These are phyloP conservation scores for Gracilinanus agilis DNA, from an alignment of 2,113 vertebrate species.

Conservation along the genomic window DNA sequence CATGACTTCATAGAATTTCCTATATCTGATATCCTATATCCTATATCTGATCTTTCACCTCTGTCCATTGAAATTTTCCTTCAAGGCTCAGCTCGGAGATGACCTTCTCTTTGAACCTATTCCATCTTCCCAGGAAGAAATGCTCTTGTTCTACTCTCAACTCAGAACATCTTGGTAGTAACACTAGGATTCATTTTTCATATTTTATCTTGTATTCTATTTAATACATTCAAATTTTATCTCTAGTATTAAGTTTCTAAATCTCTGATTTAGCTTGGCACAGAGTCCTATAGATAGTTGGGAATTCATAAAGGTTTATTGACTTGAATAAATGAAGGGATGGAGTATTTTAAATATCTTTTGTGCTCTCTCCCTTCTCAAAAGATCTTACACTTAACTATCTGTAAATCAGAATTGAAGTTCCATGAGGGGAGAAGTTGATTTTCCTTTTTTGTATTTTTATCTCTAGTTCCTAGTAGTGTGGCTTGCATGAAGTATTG, in stretches of 20 bases:
- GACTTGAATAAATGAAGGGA: not conserved
- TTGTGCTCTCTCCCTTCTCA: not conserved
- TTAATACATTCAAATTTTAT: not conserved
- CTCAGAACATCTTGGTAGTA: not conserved
- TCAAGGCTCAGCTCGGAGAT: not conserved
- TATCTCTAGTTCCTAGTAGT: not conserved
- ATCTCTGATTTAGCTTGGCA: not conserved
- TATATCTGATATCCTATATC: not conserved
- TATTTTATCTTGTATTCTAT: not conserved
- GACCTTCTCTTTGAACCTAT: not conserved
- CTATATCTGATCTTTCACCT: not conserved
- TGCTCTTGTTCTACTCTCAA: not conserved
- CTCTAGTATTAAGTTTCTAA: not conserved
- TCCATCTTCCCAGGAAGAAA: not conserved
- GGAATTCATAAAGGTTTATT: not conserved
- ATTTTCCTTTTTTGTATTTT: not conserved
- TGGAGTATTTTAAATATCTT: not conserved
- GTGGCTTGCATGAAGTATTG: not conserved
- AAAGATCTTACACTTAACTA: not conserved
- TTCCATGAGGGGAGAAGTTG: not conserved
- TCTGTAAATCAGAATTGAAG: not conserved
- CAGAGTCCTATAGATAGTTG: not conserved
- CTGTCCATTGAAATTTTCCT: not conserved
- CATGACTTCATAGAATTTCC: not conserved
- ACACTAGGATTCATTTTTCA: not conserved